These are phyloP conservation scores for Grammomys surdaster DNA, from an alignment of 2,113 vertebrate genomes.

Conservation along the genomic window DNA sequence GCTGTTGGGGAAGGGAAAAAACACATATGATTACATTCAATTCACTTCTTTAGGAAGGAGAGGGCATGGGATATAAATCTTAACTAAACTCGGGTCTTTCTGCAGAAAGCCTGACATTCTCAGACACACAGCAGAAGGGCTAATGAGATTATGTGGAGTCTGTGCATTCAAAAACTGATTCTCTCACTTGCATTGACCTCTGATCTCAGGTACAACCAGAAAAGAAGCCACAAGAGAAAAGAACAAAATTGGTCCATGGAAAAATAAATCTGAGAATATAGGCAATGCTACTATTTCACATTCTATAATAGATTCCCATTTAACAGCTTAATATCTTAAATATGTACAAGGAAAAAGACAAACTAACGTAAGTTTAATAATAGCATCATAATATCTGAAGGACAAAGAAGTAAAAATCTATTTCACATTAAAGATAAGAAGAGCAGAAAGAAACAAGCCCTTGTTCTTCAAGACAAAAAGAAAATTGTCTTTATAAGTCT, in stretches of 20 bases:
- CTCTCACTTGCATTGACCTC: constrained; percentile 39
- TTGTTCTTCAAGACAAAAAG: constrained; percentile 38
- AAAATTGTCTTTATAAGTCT: constrained; percentile 1
- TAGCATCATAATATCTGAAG: background rate
- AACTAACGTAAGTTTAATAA: constrained; percentile 50
- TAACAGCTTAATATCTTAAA: background rate
- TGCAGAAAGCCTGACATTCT: background rate
- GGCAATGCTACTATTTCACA: background rate
- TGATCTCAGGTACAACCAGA: constrained; percentile 26
- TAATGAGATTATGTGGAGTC: constrained; percentile 29
- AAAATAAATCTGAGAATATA: background rate
- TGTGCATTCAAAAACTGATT: background rate
- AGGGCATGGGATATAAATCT: constrained; percentile 78
- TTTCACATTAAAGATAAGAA: constrained; percentile 52
- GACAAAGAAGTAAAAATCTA: constrained; percentile 8
- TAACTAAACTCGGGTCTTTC: constrained; percentile 20
- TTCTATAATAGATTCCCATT: background rate
- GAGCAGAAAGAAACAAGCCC: constrained; percentile 33
- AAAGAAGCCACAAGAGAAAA: background rate
- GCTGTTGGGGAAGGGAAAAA: constrained; percentile 94
- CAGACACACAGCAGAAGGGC: background rate
- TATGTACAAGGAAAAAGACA: constrained; percentile 22
- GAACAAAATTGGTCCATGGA: background rate
- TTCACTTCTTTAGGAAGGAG: constrained; percentile 77
- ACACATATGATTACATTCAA: constrained; percentile 88